phyloP scores from a whole-genome alignment of 2,797 vertebrate genomes.

The Staurois parvus region DNA sequence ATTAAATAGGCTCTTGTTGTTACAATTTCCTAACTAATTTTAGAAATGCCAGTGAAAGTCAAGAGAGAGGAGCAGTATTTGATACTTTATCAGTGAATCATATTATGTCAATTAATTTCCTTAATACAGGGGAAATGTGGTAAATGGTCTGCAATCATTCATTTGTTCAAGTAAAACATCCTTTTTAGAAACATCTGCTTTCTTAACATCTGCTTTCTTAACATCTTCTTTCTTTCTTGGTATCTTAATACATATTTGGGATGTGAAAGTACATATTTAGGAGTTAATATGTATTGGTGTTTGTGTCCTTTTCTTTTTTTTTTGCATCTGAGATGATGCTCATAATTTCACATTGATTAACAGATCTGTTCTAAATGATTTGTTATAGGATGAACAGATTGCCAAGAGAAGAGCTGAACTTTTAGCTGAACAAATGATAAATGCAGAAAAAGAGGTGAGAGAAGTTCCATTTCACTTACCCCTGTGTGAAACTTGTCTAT shows the following conservation, averaged over 20 bases:
- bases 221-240: not conserved
- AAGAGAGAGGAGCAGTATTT: not conserved
- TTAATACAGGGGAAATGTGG: not conserved
- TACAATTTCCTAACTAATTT: too few species aligned
- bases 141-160: not conserved
- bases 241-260: not conserved
- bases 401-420: slow-evolving; percentile 87
- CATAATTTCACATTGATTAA: not conserved
- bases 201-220: too few species aligned
- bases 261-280: not conserved
- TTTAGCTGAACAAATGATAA: slow-evolving; percentile 72
- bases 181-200: not conserved
- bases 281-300: not conserved
- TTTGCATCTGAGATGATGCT: not conserved
- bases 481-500: too few species aligned
- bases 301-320: not conserved
- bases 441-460: slow-evolving; percentile 72
- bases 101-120: not conserved
- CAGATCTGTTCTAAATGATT: not conserved
- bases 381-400: slow-evolving; percentile 80
- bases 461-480: not conserved
- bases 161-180: not conserved
- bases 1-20: too few species aligned
- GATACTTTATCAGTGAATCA: not conserved
- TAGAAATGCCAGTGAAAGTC: too few species aligned